A percentile compares a stretch with the other conserved stretches of the same genome.
phyloP scores from a whole-genome alignment of 2,888 invertebrate genomes.

The Macaria liturata region DNA sequence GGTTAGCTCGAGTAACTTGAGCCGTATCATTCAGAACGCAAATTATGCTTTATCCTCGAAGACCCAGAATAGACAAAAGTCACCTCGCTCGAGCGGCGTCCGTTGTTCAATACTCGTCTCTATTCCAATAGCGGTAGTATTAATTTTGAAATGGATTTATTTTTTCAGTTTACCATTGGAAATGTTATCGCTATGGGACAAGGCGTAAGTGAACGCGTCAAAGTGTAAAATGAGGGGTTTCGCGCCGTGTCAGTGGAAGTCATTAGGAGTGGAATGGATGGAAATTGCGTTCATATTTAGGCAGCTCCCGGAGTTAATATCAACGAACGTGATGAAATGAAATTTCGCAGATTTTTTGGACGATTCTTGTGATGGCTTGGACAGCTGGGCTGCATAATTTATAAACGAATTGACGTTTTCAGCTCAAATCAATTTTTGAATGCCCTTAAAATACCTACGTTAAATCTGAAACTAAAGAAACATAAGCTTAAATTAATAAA shows the following conservation, averaged over 20 bases:
- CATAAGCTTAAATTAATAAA: no score
- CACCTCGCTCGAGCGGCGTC: conserved; percentile 49
- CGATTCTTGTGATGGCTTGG: conserved; percentile 26
- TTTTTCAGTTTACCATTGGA: conserved; percentile 64
- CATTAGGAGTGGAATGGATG: conserved; percentile 82
- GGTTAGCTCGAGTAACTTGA: conserved; percentile 41
- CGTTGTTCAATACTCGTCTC: conserved; percentile 56
- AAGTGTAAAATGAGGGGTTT: conserved; percentile 83
- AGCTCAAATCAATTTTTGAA: no score
- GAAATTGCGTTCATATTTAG: conserved; percentile 81
- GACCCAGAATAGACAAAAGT: conserved; percentile 78
- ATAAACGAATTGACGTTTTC: no score
- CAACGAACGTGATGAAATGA: conserved; percentile 71
- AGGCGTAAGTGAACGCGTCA: conserved; percentile 81
- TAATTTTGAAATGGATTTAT: conserved; percentile 44
- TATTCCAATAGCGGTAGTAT: conserved; percentile 48
- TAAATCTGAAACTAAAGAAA: background rate
- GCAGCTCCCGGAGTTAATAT: conserved; percentile 73
- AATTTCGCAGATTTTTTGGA: conserved; percentile 56
- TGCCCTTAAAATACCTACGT: no score
- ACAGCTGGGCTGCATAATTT: conserved; percentile 11
- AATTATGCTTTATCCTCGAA: conserved; percentile 75
- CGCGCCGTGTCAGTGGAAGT: conserved; percentile 80
- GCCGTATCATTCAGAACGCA: conserved; percentile 50
- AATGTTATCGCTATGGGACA: conserved; percentile 77